Evolutionary conservation across 1,140 invertebrate species (phyloP), one percentile per base, ranked within the genome.

Genomic region (Drosophila seguyi): DNA sequence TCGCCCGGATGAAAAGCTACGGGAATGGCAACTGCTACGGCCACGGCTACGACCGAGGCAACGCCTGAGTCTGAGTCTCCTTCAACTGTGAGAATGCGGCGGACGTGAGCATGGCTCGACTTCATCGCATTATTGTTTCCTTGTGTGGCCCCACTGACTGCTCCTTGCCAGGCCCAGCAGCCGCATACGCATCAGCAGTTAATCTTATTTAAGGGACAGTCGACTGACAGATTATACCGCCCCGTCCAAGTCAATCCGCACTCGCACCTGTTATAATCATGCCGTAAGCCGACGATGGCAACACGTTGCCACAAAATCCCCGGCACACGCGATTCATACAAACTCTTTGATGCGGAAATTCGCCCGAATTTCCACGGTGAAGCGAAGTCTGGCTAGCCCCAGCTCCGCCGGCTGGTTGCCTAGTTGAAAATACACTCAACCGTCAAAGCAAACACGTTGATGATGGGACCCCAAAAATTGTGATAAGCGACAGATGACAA

Each of bases 141-240:
- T 73, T 58, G 42, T 53, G 22, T n/a, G 34, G 13, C 25, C 25
- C 42, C 39, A 53, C 29, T n/a, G 31, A 42, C 39, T 45, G 53
- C 42, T 73, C 59, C 34, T 41, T 73, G 68, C 36, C 61, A 65
- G 14, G 22, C 29, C 36, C 60, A 36, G 36, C 60, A 36, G 36
- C 55, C 52, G 8, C 61, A 44, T 60, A 45, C 48, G 45, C 53
- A 47, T 79, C 57, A 58, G 65, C 50, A 67, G 74, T 85, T 84
- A 87, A 88, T 87, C 84, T 84, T 81, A 71, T 84, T 87, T 88
- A 87, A 78, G 50, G 72, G 58, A 60, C 72, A 85, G 60, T 68
- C 61, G 48, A 29, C 58, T 72, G 69, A 76, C 81, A 65, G 58
- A 77, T 73, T 73, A 73, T 73, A 38, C 69, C 66, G 72, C 69